Percentiles rank a stretch among this genome's conserved stretches.
Conservation (phyloP, 2,113 vertebrate species). For the Pseudorectes ferrugineus region DNA sequence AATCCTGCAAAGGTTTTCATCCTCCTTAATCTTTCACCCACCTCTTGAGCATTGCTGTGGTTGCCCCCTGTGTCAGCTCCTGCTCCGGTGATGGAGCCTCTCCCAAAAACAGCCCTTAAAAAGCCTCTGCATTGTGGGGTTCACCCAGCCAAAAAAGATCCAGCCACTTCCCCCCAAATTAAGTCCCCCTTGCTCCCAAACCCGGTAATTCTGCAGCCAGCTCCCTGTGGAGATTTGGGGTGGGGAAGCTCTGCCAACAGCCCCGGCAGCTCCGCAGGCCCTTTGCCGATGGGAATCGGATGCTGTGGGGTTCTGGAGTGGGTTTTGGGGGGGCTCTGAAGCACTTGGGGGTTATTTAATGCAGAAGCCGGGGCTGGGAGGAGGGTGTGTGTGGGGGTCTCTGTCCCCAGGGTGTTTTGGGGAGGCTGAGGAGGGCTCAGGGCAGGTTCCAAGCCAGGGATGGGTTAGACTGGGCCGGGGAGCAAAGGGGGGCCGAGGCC, state of each 20-base stretch:
- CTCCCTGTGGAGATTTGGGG: background rate
- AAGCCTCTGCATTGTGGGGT: background rate
- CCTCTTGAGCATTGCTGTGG: background rate
- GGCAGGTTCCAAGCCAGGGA: background rate
- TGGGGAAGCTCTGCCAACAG: background rate
- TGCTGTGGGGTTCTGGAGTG: background rate
- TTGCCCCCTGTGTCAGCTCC: rapidly evolving
- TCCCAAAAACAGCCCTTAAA: background rate
- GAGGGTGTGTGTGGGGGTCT: rapidly evolving
- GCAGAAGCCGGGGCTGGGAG: background rate
- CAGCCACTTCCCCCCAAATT: background rate
- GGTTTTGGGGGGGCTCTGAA: background rate
- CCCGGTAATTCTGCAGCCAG: background rate
- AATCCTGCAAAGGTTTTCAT: background rate
- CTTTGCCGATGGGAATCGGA: background rate
- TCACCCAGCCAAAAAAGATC: background rate
- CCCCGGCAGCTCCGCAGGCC: background rate
- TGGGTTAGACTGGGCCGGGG: background rate
- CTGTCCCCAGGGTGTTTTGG: background rate
- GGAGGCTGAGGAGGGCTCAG: background rate
- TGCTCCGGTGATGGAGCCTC: rapidly evolving
- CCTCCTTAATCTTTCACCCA: background rate
- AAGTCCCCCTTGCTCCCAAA: background rate
- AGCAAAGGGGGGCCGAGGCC: background rate
- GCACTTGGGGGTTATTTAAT: background rate